Percentiles rank a stretch among this genome's conserved stretches.
phyloP scores from a whole-genome alignment of 2,113 vertebrate species.

The Phalacrocorax carbo region DNA sequence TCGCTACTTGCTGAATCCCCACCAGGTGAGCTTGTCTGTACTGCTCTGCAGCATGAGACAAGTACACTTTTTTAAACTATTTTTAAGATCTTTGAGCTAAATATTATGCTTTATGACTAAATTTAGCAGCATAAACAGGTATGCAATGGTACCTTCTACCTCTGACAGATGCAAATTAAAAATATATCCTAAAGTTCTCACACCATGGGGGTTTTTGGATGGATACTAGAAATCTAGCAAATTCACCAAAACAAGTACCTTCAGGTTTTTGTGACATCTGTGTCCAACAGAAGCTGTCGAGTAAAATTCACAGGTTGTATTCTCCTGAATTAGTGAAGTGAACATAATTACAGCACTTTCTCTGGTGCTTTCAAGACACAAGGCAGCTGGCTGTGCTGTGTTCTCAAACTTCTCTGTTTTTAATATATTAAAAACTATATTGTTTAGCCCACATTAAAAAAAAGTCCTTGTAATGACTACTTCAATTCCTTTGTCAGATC shows the following conservation, averaged over 20 bases:
- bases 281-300: background rate
- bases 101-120: background rate
- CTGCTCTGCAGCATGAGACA: background rate
- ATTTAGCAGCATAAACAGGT: background rate
- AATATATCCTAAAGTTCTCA: background rate
- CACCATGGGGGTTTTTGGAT: background rate
- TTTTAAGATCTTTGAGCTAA: background rate
- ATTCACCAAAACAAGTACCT: background rate
- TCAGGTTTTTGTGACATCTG: background rate
- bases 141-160: fast-evolving
- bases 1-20: background rate
- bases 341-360: background rate
- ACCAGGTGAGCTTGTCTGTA: background rate
- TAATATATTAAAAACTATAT: background rate
- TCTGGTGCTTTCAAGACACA: background rate
- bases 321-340: background rate
- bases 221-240: background rate
- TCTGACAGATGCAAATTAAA: background rate
- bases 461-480: background rate
- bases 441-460: background rate
- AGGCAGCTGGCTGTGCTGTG: background rate
- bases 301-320: background rate
- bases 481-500: background rate
- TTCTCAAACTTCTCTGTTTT: background rate
- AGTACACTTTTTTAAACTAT: background rate